phyloP scores from a whole-genome alignment of 2,113 vertebrate species.

The Sinocyclocheilus grahami region DNA sequence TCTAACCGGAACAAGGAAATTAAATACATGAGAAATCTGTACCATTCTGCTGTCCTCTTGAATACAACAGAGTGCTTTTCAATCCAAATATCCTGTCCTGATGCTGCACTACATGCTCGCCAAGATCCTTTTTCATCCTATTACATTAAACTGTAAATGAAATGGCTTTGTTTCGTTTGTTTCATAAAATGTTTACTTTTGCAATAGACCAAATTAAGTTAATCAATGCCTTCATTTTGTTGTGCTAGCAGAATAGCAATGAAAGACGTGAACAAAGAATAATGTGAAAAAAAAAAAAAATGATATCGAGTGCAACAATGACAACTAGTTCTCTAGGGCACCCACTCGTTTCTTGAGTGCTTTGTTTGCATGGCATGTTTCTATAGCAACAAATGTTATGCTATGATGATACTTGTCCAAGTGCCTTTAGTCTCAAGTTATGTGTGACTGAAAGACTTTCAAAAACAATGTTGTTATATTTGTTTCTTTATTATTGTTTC shows the following conservation, averaged over 20 bases:
- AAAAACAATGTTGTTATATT: not conserved
- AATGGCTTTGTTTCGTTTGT: not conserved
- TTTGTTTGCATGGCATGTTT: constrained; percentile 58
- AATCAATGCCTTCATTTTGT: not conserved
- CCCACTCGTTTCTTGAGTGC: constrained; percentile 58
- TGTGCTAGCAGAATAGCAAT: constrained; percentile 1
- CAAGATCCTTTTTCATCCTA: constrained; percentile 40
- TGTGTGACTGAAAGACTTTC: constrained; percentile 43
- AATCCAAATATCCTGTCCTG: constrained; percentile 35
- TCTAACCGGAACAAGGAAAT: constrained; percentile 54
- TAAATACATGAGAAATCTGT: constrained; percentile 47
- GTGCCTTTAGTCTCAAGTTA: constrained; percentile 44
- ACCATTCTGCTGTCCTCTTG: constrained; percentile 38
- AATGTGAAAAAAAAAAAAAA: constrained; percentile 13
- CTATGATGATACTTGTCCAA: constrained; percentile 50
- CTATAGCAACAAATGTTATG: constrained; percentile 63
- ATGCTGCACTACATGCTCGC: constrained; percentile 35
- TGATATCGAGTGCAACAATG: constrained; percentile 26
- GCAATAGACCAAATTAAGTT: not conserved
- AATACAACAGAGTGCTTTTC: constrained; percentile 54
- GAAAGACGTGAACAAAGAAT: not conserved
- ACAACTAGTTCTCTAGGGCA: constrained; percentile 50
- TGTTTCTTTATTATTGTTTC: not conserved
- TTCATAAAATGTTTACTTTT: not conserved
- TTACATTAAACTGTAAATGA: constrained; percentile 17